Percentiles rank a stretch among this genome's conserved stretches.
phyloP scores from a whole-genome alignment of 2,888 invertebrate species.

The Allacma fusca region DNA sequence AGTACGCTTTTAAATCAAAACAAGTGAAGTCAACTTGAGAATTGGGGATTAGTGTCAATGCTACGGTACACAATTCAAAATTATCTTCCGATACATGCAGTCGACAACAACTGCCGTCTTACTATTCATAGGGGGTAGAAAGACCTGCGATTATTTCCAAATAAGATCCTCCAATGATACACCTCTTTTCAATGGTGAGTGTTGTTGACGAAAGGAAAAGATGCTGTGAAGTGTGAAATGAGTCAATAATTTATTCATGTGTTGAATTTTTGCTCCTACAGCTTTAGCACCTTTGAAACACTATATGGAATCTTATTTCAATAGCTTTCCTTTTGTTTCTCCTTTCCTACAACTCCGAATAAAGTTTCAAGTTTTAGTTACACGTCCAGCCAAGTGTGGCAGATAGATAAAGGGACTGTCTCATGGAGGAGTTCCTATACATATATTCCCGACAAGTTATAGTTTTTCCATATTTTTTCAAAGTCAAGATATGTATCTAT shows the following conservation, averaged over 20 bases:
- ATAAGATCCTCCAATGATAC: conserved; percentile 3
- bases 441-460: not conserved
- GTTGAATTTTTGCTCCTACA: not conserved
- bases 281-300: not conserved
- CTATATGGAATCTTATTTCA: not conserved
- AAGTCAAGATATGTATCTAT: no score
- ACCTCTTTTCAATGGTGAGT: not conserved
- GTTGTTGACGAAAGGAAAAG: not conserved
- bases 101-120: not conserved
- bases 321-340: not conserved
- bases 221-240: conserved; percentile 22
- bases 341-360: not conserved
- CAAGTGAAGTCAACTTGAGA: not conserved
- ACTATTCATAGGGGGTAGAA: not conserved
- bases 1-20: conserved; percentile 8
- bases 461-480: not conserved
- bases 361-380: not conserved
- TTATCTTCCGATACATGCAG: not conserved
- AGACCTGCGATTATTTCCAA: not conserved
- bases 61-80: not conserved
- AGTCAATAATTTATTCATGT: conserved; percentile 22
- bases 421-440: not conserved
- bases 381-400: conserved; percentile 1
- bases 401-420: not conserved
- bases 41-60: not conserved